These are phyloP conservation scores for Cantharis rustica DNA, from an alignment of 2,888 invertebrate species.

Conservation along the genomic window DNA sequence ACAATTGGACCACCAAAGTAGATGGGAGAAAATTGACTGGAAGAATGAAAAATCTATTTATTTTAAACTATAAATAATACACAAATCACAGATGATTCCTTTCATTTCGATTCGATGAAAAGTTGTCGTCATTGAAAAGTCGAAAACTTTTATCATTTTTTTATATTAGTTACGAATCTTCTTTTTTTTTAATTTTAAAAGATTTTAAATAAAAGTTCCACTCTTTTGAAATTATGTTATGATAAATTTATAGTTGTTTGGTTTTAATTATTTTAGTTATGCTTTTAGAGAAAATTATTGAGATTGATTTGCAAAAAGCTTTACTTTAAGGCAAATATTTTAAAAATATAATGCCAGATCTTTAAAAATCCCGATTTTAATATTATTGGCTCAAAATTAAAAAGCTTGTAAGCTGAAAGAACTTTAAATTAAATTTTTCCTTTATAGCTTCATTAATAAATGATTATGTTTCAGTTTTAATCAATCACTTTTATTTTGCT, in stretches of 20 bases:
- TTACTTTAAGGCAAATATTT: neutral
- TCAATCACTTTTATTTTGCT: neutral
- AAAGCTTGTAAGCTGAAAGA: neutral
- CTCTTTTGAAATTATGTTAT: neutral
- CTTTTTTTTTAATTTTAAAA: neutral
- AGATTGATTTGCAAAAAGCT: neutral
- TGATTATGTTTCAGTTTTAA: neutral
- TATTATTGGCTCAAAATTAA: neutral
- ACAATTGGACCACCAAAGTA: no score
- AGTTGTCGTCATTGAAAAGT: neutral
- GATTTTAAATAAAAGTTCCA: neutral
- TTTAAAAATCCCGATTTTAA: neutral
- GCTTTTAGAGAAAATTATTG: neutral
- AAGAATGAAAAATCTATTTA: neutral
- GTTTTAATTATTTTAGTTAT: neutral
- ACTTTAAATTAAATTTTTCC: neutral
- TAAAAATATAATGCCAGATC: neutral
- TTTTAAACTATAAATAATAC: neutral
- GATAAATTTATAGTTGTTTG: neutral
- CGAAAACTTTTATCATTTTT: neutral
- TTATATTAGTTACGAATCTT: neutral
- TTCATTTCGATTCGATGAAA: neutral
- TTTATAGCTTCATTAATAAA: neutral
- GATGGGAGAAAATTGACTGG: neutral
- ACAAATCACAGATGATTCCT: neutral